Percentiles rank a stretch among this genome's conserved stretches.
phyloP scores from a whole-genome alignment of 2,797 vertebrate species.

The Emys orbicularis region DNA sequence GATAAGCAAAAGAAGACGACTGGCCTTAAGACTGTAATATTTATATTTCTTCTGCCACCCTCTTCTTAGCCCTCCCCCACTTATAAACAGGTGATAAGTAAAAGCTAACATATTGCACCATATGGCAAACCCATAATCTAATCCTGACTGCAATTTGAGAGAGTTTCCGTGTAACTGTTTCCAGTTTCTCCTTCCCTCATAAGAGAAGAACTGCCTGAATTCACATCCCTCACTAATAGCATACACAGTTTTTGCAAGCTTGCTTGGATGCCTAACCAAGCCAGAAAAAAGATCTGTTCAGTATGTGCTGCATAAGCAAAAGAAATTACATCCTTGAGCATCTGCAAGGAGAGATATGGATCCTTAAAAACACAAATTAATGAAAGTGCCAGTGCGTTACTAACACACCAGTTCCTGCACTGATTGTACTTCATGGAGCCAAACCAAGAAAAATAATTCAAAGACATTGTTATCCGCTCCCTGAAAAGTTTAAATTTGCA shows the following conservation, averaged over 20 bases:
- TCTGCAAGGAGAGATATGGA: background rate
- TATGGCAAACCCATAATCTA: background rate
- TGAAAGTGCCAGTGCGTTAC: background rate
- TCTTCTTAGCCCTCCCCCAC: background rate
- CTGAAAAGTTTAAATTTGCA: slow-evolving; percentile 57
- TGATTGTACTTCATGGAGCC: background rate
- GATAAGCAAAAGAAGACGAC: background rate
- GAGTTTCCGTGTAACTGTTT: background rate
- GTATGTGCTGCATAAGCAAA: background rate
- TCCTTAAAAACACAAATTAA: background rate
- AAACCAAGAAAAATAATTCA: slow-evolving; percentile 13
- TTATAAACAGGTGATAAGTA: background rate
- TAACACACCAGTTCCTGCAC: background rate
- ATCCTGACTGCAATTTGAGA: background rate
- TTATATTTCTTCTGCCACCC: background rate
- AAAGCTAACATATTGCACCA: background rate
- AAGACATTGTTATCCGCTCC: slow-evolving; percentile 48
- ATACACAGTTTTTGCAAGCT: background rate
- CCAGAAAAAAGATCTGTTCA: background rate
- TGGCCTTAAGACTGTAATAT: background rate
- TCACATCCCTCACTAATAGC: background rate
- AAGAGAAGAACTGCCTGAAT: background rate
- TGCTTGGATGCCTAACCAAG: background rate
- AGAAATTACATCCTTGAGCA: background rate
- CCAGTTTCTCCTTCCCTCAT: background rate